Base-by-base conservation (phyloP, 2,888 invertebrate species). In the Tanytarsus gracilentus region DNA sequence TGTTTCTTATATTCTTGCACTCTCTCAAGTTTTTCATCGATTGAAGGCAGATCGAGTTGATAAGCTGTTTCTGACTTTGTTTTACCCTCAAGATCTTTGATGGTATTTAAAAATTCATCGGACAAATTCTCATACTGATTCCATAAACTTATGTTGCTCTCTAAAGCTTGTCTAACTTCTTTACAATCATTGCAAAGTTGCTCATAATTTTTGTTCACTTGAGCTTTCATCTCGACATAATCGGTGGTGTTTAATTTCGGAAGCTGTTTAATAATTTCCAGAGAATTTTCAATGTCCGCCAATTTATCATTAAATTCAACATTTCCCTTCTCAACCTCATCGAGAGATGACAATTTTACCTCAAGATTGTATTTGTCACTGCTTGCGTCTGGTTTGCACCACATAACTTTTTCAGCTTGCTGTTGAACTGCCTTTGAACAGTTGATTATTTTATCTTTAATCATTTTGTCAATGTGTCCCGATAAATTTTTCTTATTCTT, bases 331-430 rank as follows among this genome's bases (percentile, higher is more conserved):
- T 85, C 82, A 2, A 90, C 85, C 63, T 92, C 91, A 62, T 77
- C 76, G 30, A 94, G 71, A 0, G 90, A 86, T 1, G 87, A 84
- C 66, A 86, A 80, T 74, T 96, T 96, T 0, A 93, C 90, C 76
- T 95, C 92, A 26, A 95, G 78, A 69, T 92, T 93, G 70, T 94
- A 95, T 70, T 86, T 86, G 69, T 96, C 95, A 68, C 90, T 92
- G 29, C 85, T 84, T 1, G 86, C 81, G 69, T 95, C 94, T 0
- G 92, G 90, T 67, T 85, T 81, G 70, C 95, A 96, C 93, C 95
- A 95, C 11, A 83, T 79, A 1, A 92, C 84, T 72, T 95, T 95
- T 68, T 96, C 95, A 63, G 86, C 85, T 64, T 88, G 83, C 1
- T 50, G 49, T 21, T 50, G 50, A 36, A 60, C 36, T 1, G 26